These are phyloP conservation scores for Drosophila cardini DNA, from an alignment of 1,140 invertebrate genomes.

Conservation along the genomic window DNA sequence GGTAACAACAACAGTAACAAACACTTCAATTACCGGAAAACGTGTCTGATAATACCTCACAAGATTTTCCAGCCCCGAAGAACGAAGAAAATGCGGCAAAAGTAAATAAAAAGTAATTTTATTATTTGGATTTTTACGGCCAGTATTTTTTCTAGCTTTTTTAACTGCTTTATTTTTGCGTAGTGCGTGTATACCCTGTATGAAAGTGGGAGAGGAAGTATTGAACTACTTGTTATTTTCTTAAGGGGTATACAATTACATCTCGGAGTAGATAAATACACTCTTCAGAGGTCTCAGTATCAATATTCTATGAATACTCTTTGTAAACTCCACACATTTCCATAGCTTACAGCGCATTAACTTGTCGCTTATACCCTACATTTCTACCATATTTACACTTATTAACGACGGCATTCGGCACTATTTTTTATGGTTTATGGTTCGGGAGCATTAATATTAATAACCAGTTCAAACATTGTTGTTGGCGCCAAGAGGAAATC, in stretches of 20 bases:
- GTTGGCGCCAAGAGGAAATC: conserved; percentile 48
- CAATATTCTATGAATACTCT: too few relatives aligned
- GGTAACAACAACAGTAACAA: conserved; percentile 51
- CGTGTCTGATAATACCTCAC: conserved; percentile 74
- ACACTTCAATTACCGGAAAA: conserved; percentile 81
- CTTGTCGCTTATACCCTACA: neutral
- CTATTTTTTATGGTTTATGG: conserved; percentile 35
- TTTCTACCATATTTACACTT: conserved; percentile 32
- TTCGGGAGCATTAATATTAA: conserved; percentile 68
- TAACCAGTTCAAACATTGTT: conserved; percentile 68
- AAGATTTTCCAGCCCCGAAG: conserved; percentile 38
- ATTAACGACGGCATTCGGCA: conserved; percentile 31
- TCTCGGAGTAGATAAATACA: neutral
- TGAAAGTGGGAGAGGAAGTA: neutral
- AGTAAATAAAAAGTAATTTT: conserved; percentile 77
- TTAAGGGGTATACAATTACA: too few relatives aligned
- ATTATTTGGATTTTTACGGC: conserved; percentile 68
- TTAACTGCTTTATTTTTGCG: conserved; percentile 24
- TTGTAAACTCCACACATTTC: neutral
- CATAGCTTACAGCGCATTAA: neutral
- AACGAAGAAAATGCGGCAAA: conserved; percentile 21
- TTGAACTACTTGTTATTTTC: too few relatives aligned
- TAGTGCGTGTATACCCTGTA: conserved; percentile 12
- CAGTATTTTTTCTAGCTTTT: conserved; percentile 24
- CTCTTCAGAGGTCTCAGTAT: too few relatives aligned